A percentile compares a stretch with the other conserved stretches of the same genome.
Evolutionary conservation across 2,888 invertebrate genomes (phyloP).

Genomic region (Pseudoips prasinana): DNA sequence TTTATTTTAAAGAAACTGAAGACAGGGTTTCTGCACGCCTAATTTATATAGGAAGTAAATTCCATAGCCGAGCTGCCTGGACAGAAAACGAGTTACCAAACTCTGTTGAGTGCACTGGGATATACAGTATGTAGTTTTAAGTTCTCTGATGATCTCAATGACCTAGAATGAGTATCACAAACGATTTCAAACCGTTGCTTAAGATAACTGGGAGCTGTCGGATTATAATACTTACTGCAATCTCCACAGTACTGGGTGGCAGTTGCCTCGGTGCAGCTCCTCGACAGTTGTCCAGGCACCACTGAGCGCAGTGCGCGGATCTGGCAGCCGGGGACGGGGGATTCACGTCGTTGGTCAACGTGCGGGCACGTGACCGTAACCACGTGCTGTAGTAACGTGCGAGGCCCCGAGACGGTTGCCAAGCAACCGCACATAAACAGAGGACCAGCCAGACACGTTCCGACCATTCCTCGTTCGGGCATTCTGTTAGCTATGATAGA

Average conservation of each 20-base stretch:
- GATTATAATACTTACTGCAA: constrained; percentile 91
- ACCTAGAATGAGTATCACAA: no score
- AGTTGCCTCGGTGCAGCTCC: constrained; percentile 91
- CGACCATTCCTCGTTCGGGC: constrained; percentile 91
- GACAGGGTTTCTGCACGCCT: no score
- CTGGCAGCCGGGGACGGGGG: constrained; percentile 39
- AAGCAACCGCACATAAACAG: constrained; percentile 94
- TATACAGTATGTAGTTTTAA: no score
- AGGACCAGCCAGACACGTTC: constrained; percentile 94
- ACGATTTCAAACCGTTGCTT: no score
- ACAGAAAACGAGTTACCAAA: no score
- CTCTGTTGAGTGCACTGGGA: no score
- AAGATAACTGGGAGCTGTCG: no score
- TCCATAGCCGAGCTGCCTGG: no score
- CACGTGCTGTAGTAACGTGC: constrained; percentile 88
- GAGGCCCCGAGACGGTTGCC: constrained; percentile 93
- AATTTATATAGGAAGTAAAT: no score
- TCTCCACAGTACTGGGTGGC: constrained; percentile 96
- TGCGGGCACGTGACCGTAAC: constrained; percentile 59
- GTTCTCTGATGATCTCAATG: no score
- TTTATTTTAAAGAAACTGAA: no score
- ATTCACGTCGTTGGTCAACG: constrained; percentile 24
- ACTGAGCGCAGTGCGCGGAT: constrained; percentile 92
- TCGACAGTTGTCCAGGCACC: constrained; percentile 96
- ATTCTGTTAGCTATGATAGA: constrained; percentile 85